Conservation (phyloP, 2,888 invertebrate genomes). For the Adela reaumurella region DNA sequence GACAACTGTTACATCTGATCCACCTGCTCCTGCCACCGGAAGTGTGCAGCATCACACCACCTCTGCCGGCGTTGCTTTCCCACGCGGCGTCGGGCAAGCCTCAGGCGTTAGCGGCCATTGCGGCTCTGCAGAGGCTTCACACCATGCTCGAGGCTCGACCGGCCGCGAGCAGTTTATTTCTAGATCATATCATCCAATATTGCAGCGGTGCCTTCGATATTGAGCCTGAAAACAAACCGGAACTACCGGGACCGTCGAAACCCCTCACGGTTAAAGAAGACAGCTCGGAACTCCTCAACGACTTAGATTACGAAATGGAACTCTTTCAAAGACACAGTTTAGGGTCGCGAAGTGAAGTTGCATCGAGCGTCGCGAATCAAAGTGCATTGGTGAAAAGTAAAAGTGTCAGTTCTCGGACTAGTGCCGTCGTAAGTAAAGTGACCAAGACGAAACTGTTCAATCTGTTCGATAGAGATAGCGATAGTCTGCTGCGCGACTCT, state of each 20-base stretch:
- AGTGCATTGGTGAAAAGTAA: constrained; percentile 46
- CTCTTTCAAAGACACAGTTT: constrained; percentile 41
- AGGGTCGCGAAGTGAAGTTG: constrained; percentile 39
- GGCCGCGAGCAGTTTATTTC: constrained; percentile 76
- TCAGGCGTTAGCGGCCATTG: constrained; percentile 78
- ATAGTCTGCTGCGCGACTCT: constrained; percentile 73
- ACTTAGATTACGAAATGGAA: constrained; percentile 39
- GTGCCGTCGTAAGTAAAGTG: constrained; percentile 38
- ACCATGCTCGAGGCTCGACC: constrained; percentile 77
- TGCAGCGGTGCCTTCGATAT: constrained; percentile 34
- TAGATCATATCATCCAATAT: constrained; percentile 73
- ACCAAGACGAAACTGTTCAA: constrained; percentile 47
- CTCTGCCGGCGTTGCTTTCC: constrained; percentile 76
- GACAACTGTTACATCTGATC: constrained; percentile 83
- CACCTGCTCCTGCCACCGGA: constrained; percentile 84
- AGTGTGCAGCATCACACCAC: constrained; percentile 77
- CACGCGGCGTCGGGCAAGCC: constrained; percentile 77
- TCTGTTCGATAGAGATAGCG: constrained; percentile 59
- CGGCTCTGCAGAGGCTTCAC: constrained; percentile 74
- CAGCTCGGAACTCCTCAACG: constrained; percentile 38
- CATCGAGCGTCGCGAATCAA: constrained; percentile 32
- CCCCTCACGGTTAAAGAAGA: constrained; percentile 27
- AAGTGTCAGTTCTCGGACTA: constrained; percentile 43
- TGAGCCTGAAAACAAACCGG: constrained; percentile 21
- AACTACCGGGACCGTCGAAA: constrained; percentile 27